A percentile compares a stretch with the other conserved stretches of the same genome.
Conservation (phyloP, 2,888 invertebrate species). For the Bellardia bayeri region DNA sequence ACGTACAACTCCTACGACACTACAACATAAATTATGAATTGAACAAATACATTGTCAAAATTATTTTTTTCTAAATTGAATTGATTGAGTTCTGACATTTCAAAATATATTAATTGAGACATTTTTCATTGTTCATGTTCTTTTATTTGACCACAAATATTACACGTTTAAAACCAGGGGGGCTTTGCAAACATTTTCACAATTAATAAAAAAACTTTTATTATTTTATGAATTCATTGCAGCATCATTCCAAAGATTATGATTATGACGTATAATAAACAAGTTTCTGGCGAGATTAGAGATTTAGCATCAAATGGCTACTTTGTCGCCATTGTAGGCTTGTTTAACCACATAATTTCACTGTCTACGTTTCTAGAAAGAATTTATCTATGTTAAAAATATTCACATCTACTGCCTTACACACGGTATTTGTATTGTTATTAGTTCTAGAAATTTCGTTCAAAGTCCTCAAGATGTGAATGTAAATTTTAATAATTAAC, state of each 20-base stretch:
- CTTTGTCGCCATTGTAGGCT: no score
- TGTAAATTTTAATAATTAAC: not conserved
- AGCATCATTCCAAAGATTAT: not conserved
- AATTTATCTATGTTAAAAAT: not conserved
- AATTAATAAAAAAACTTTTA: not conserved
- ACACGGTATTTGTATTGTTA: not conserved
- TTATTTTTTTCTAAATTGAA: no score
- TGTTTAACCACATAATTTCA: not conserved
- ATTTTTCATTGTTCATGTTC: no score
- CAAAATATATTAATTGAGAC: no score
- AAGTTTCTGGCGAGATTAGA: not conserved
- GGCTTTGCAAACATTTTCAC: not conserved
- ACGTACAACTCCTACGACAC: no score
- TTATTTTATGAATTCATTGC: slow-evolving; percentile 3
- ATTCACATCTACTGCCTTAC: not conserved
- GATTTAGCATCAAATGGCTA: not conserved
- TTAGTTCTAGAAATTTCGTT: not conserved
- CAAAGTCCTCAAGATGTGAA: not conserved
- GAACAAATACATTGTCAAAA: no score
- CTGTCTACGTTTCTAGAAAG: not conserved
- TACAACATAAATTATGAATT: no score
- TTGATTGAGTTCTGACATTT: no score
- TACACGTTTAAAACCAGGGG: not conserved
- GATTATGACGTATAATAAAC: not conserved
- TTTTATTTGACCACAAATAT: not conserved